Conservation (phyloP, 2,888 invertebrate species). For the Galerucella pusilla region DNA sequence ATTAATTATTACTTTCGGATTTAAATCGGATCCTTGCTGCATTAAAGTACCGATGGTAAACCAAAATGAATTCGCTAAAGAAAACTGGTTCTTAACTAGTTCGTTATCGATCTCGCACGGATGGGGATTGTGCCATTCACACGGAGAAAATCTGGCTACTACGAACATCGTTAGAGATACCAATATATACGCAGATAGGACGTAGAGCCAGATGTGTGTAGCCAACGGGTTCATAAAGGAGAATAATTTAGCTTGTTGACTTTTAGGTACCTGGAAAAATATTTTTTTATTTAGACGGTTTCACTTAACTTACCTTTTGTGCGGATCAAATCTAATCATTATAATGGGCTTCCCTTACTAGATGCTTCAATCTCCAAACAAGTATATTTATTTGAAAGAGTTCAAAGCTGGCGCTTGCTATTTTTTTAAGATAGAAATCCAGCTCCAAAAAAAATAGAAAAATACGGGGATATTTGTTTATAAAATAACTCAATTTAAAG, state of each 20-base stretch:
- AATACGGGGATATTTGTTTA: too few species aligned
- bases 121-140: constrained; percentile 83
- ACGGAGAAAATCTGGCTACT: constrained; percentile 83
- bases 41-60: constrained; percentile 90
- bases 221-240: constrained; percentile 90
- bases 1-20: constrained; percentile 73
- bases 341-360: too few species aligned
- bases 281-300: neutral
- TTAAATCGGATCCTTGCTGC: constrained; percentile 85
- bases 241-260: constrained; percentile 77
- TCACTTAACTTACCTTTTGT: too few species aligned
- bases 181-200: constrained; percentile 81
- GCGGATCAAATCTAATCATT: too few species aligned
- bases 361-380: too few species aligned
- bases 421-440: too few species aligned
- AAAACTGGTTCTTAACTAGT: constrained; percentile 82
- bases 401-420: too few species aligned
- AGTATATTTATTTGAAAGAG: too few species aligned
- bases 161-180: constrained; percentile 84
- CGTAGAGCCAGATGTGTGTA: constrained; percentile 88
- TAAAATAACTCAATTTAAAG: too few species aligned
- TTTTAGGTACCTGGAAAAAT: constrained; percentile 73
- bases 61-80: constrained; percentile 86
- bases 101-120: constrained; percentile 74
- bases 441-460: too few species aligned